phyloP scores from a whole-genome alignment of 53 echinoderm and acorn worm genomes.

The Zoroaster sp. region DNA sequence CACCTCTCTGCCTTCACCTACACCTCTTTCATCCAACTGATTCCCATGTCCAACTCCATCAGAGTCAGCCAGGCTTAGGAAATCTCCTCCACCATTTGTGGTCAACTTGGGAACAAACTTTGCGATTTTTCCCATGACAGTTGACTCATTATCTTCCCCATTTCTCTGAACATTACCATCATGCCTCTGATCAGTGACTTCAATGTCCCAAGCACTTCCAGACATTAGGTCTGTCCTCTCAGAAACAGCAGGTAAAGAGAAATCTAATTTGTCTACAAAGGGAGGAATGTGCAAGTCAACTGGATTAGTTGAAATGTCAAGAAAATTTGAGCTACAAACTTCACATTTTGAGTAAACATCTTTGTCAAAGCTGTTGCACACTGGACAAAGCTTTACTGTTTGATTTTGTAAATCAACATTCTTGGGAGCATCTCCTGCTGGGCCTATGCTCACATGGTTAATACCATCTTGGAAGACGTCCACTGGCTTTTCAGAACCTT shows the following conservation, averaged over 20 bases:
- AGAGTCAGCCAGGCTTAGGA: background rate
- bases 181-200: background rate
- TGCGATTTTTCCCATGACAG: slow-evolving; percentile 63
- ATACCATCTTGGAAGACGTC: too few relatives aligned
- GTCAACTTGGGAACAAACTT: slow-evolving; percentile 43
- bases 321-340: background rate
- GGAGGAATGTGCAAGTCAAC: background rate
- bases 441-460: too few relatives aligned
- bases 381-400: background rate
- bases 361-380: background rate
- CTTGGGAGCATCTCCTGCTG: background rate
- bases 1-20: background rate
- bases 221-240: background rate
- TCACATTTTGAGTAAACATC: background rate
- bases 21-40: background rate
- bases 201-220: slow-evolving; percentile 16
- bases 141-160: slow-evolving; percentile 47
- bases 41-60: background rate
- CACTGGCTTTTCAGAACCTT: background rate
- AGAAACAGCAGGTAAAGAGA: background rate
- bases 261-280: background rate
- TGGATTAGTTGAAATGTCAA: background rate
- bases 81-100: background rate
- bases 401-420: background rate
- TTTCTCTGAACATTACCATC: background rate